Evolutionary conservation across 2,797 vertebrate species (phyloP).

Genomic region (Bucorvus abyssinicus): DNA sequence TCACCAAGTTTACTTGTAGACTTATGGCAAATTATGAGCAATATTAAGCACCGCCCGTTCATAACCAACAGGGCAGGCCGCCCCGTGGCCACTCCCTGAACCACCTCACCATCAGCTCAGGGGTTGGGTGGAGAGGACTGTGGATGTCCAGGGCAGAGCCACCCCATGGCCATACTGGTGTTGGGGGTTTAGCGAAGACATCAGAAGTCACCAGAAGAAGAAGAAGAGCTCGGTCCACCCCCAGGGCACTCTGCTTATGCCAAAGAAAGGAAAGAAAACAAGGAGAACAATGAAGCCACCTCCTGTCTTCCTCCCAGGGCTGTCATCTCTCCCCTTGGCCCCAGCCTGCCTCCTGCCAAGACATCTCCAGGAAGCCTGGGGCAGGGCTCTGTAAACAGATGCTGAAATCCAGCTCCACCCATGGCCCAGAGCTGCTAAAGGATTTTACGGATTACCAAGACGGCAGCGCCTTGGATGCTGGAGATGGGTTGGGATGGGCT

Average conservation of each 20-base stretch:
- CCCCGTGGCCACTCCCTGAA: neutral
- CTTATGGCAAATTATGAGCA: neutral
- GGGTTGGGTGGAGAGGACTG: neutral
- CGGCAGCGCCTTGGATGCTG: neutral
- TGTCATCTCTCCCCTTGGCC: neutral
- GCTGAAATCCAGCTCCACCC: constrained; percentile 2
- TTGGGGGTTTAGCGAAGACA: neutral
- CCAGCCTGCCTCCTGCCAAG: neutral
- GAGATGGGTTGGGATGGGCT: neutral
- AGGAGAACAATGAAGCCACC: neutral
- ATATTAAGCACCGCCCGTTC: neutral
- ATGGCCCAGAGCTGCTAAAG: neutral
- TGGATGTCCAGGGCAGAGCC: fast-evolving
- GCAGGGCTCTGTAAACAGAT: neutral
- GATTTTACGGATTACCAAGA: neutral
- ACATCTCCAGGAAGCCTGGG: neutral
- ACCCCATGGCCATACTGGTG: fast-evolving
- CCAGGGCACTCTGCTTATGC: neutral
- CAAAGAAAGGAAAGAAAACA: neutral
- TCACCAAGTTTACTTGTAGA: neutral
- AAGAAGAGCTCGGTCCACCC: neutral
- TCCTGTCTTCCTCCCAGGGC: neutral
- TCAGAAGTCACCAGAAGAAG: neutral
- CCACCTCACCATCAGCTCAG: neutral
- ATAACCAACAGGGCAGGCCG: neutral